Base-by-base conservation (phyloP, 2,888 invertebrate genomes). In the Lasioglossum figueresi region DNA sequence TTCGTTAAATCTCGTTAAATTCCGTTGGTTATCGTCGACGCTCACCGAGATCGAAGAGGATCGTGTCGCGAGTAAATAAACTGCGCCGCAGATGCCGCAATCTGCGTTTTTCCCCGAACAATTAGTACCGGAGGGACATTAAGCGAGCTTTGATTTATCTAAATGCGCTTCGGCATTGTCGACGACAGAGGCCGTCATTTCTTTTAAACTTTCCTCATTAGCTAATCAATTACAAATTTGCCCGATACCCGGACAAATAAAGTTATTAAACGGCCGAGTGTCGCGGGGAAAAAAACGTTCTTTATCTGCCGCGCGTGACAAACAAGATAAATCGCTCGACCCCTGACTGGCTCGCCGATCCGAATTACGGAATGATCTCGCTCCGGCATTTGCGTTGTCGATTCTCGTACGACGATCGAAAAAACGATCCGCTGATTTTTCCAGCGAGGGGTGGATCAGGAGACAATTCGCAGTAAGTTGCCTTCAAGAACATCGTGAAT, bases 181-280 rank as follows among this genome's bases (percentile, higher is more conserved):
- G 31, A 70, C 34, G 31, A 59, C 68, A 2, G 68, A 52, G 52
- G 1, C 52, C 34, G 68, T 80, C 59, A 31, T 68, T 31, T 40
- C 23, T 68, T 68, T 66, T 40, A 63, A 76, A 66, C 56, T 66
- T 74, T 80, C 59, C 83, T 84, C 84, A 73, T 84, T 80, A 84
- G 66, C 77, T 82, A 85, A 85, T 85, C 86, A 83, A 85, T 85
- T 87, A 87, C 79, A 82, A 85, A 87, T 87, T 87, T 85, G 72
- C 66, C 16, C 75, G 82, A 80, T 79, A 80, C 43, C 31, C 73
- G 31, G 23, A 68, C 78, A 80, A 87, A 82, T 85, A 82, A 76
- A 82, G 63, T 71, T 40, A 75, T 79, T 76, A 78, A 86, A 75
- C 52, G 31, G 74, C 34, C 52, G 52, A 70, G 56, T 80, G 83